Base-by-base conservation (phyloP, 2,797 vertebrate species). In the Bovichtus variegatus region DNA sequence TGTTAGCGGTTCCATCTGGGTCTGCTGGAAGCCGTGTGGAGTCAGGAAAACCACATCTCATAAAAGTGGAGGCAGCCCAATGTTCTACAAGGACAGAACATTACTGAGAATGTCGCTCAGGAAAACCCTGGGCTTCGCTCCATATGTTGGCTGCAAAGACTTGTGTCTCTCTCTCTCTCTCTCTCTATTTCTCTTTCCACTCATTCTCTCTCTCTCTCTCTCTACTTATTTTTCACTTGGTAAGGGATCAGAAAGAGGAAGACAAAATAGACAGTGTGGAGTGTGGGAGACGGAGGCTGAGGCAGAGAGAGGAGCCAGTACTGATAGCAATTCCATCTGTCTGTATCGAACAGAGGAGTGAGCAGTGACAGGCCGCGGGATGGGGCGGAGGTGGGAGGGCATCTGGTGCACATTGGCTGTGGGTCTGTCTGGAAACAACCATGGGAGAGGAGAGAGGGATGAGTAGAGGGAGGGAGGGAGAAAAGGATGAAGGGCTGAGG, bases 51-150 rank as follows among this genome's bases (percentile, higher is more conserved):
- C 97, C 97, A 94, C 97, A 98, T 96, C 96, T 97, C 97, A 97
- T 97, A 97, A 98, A 97, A 96, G 86, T 90, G 90, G 92, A 97
- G 97, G 97, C 98, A 97, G 98, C 96, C 96, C 96, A 97, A 97
- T 99, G 97, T 98, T 99, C 97, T 97, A 99, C 97, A 99, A 98
- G 97, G 97, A 99, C 98, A 99, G 97, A 99, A 98, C 97, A 99
- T 99, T 98, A 99, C 97, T 96, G 97, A 95, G 97, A 98, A 98
- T 98, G 97, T 99, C 97, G 97, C 97, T 98, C 96, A 97, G 96
- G 92, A 93, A 93, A 94, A 93, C 85, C 95, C 97, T 88, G 89
- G 89, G 93, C 96, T 89, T 92, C 80, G 92, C 95, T 96, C 97
- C 97, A 98, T 94, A 97, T 97, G 97, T 96, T 96, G 97, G 96